These are phyloP conservation scores for Abrostola triplasia DNA, from an alignment of 2,888 invertebrate genomes.

Conservation along the genomic window DNA sequence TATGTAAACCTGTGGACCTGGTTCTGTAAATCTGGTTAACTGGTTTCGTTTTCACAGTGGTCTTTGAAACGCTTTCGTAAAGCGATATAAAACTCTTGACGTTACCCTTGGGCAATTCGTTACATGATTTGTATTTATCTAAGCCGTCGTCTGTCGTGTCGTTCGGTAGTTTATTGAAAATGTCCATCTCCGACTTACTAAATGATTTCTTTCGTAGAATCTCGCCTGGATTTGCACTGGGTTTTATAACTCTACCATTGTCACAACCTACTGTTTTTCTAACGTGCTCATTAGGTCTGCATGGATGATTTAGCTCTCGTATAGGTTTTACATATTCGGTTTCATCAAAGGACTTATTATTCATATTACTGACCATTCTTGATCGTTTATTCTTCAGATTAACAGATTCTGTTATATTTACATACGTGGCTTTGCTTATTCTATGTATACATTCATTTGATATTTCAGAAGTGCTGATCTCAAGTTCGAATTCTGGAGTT, in stretches of 20 bases:
- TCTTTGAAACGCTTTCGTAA: conserved; percentile 80
- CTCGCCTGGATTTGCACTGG: conserved; percentile 28
- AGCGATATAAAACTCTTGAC: conserved; percentile 82
- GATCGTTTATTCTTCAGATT: conserved; percentile 69
- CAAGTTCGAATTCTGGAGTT: conserved; percentile 21
- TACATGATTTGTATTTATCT: conserved; percentile 82
- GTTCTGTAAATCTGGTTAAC: conserved; percentile 61
- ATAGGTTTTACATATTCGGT: conserved; percentile 45
- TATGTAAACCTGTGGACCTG: conserved; percentile 65
- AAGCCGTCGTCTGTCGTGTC: conserved; percentile 67
- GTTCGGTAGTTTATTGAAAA: conserved; percentile 76
- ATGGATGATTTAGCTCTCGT: conserved; percentile 19
- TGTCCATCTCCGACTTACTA: conserved; percentile 86
- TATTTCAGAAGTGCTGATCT: conserved; percentile 19
- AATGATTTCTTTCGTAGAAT: conserved; percentile 72
- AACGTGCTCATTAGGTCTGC: conserved; percentile 47
- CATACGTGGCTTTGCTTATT: conserved; percentile 32
- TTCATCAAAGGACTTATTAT: conserved; percentile 69
- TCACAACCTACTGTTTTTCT: conserved; percentile 54
- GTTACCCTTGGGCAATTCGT: conserved; percentile 81
- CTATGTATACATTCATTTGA: conserved; percentile 3
- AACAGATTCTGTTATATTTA: conserved; percentile 36
- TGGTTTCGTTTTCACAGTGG: conserved; percentile 61
- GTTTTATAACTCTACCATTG: conserved; percentile 53
- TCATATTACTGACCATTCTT: conserved; percentile 59